Percentiles rank a stretch among this genome's conserved stretches.
Conservation (phyloP, 2,113 vertebrate genomes). For the Psilopsiagon aymara region DNA sequence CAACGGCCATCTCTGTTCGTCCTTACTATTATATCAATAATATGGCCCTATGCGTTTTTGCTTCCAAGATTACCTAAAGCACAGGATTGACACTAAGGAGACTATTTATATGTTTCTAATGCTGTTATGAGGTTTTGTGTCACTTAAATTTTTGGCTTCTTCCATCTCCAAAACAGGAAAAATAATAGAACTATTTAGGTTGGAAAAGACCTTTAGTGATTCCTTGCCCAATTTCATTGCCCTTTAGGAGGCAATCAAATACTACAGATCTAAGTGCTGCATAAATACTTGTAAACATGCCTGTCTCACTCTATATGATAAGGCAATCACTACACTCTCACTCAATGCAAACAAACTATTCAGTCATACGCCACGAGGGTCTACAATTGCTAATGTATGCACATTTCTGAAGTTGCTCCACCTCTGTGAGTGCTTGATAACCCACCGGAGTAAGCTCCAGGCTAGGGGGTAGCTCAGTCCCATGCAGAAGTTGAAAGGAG, state of each 20-base stretch:
- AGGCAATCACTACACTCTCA: not conserved
- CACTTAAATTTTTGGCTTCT: not conserved
- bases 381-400: not conserved
- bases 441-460: not conserved
- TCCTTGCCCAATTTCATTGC: not conserved
- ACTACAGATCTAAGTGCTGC: not conserved
- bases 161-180: not conserved
- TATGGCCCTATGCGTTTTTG: not conserved
- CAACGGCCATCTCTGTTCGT: not conserved
- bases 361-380: not conserved
- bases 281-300: not conserved
- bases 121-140: not conserved
- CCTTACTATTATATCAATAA: not conserved
- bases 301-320: not conserved
- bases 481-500: not conserved
- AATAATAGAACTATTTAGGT: not conserved
- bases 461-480: not conserved
- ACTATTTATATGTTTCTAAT: not conserved
- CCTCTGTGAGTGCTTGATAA: not conserved
- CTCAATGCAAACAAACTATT: not conserved
- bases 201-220: not conserved
- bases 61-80: not conserved
- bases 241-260: constrained; percentile 11
- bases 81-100: not conserved
- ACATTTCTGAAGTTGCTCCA: not conserved